Conservation (phyloP, 1,140 invertebrate genomes). For the Musca domestica region DNA sequence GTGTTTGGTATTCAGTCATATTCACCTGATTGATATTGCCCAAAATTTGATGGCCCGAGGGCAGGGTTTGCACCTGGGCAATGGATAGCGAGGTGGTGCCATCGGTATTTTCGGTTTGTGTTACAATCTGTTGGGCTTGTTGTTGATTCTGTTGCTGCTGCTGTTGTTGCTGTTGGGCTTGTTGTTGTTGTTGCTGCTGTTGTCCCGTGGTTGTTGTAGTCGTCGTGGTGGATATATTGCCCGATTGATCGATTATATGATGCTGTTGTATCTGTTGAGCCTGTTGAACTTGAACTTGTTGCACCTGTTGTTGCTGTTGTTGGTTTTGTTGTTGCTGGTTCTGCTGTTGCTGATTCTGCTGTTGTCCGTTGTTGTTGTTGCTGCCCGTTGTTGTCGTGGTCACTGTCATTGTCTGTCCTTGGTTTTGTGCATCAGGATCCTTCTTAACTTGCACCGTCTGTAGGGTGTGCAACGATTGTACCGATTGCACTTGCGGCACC, state of each 20-base stretch:
- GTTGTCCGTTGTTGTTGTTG: constrained; percentile 33
- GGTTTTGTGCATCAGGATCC: constrained; percentile 50
- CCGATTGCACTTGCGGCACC: constrained; percentile 48
- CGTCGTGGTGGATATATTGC: constrained; percentile 31
- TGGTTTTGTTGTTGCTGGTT: constrained; percentile 36
- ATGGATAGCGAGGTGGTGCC: constrained; percentile 48
- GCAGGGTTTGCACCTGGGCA: constrained; percentile 52
- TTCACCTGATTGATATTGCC: constrained; percentile 54
- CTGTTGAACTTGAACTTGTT: constrained; percentile 42
- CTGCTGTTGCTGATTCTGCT: constrained; percentile 31
- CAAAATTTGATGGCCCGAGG: constrained; percentile 49
- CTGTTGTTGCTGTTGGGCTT: constrained; percentile 33
- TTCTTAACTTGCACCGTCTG: constrained; percentile 52
- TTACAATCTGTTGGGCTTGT: constrained; percentile 43
- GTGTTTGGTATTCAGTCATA: constrained; percentile 52
- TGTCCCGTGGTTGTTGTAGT: constrained; percentile 10
- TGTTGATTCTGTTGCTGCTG: constrained; percentile 32
- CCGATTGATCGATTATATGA: constrained; percentile 42
- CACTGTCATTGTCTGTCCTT: constrained; percentile 40
- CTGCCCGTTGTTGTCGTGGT: constrained; percentile 34
- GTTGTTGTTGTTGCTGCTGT: constrained; percentile 26
- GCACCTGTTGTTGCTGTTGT: constrained; percentile 39
- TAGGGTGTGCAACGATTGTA: constrained; percentile 49
- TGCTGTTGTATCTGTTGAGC: constrained; percentile 41
- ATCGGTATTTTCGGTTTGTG: constrained; percentile 50